Percentiles rank a stretch among this genome's conserved stretches.
Evolutionary conservation across 2,797 vertebrate genomes (phyloP).

Genomic region (Catostomus latipinnis): DNA sequence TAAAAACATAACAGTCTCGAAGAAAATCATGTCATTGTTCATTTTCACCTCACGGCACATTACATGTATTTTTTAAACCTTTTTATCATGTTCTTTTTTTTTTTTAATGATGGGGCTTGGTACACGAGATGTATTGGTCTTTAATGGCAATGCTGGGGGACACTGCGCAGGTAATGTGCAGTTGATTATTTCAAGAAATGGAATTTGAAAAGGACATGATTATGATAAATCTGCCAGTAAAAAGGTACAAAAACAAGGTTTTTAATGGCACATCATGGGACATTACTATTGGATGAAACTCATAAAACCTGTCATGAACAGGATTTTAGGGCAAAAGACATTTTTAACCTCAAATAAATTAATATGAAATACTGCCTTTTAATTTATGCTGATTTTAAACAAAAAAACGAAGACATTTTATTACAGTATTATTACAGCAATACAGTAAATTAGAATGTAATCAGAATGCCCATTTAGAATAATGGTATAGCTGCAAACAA

Average conservation of each 20-base stretch:
- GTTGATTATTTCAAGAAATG: neutral
- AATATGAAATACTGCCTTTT: no score
- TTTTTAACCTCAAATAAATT: no score
- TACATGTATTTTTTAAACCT: neutral
- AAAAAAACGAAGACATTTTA: no score
- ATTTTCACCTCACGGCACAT: constrained; percentile 46
- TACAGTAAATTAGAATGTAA: no score
- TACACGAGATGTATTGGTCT: neutral
- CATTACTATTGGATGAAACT: neutral
- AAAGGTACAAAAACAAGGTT: neutral
- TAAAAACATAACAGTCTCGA: constrained; percentile 58
- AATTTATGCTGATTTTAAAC: no score
- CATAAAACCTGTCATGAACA: no score
- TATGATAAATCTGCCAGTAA: neutral
- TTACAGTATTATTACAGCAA: no score
- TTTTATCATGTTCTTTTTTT: neutral
- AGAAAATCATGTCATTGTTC: constrained; percentile 59
- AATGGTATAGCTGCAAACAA: no score
- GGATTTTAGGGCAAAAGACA: no score
- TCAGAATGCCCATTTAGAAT: no score
- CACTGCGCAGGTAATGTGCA: neutral
- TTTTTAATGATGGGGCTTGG: neutral
- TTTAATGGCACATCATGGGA: neutral
- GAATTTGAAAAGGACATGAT: neutral
- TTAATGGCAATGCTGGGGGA: constrained; percentile 5